These are phyloP conservation scores for Drosophila eohydei DNA, from an alignment of 2,888 invertebrate genomes.

Conservation along the genomic window DNA sequence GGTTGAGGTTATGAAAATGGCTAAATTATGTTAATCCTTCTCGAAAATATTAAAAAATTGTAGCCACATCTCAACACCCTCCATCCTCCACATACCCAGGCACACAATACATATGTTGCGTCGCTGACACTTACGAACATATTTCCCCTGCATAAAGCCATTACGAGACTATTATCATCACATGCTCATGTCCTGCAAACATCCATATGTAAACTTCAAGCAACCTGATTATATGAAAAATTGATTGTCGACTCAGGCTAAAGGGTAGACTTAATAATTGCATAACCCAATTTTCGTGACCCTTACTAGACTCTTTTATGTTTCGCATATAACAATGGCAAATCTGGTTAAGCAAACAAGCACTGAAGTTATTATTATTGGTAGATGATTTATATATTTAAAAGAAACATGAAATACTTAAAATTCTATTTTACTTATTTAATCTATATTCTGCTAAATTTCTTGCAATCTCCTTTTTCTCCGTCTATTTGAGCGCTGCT, in stretches of 20 bases:
- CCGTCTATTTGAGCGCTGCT: no score
- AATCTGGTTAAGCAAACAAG: constrained; percentile 45
- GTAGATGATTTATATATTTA: constrained; percentile 34
- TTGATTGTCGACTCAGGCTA: constrained; percentile 57
- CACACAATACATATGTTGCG: background rate
- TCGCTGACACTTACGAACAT: constrained; percentile 23
- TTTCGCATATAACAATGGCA: constrained; percentile 51
- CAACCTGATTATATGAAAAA: constrained; percentile 18
- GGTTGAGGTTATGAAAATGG: constrained; percentile 73
- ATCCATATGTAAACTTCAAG: constrained; percentile 2
- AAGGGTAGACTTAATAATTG: background rate
- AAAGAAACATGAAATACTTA: no score
- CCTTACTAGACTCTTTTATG: constrained; percentile 49
- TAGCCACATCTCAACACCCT: no score
- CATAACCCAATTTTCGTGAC: constrained; percentile 47
- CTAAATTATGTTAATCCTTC: constrained; percentile 73
- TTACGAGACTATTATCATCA: constrained; percentile 48
- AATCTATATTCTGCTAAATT: no score
- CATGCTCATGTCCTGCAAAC: background rate
- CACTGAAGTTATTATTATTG: constrained; percentile 61
- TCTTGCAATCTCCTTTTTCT: no score
- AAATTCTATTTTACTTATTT: background rate
- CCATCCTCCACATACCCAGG: constrained; percentile 12
- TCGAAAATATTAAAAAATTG: constrained; percentile 69
- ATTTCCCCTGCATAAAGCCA: constrained; percentile 35